Evolutionary conservation across 2,797 vertebrate genomes (phyloP).

Genomic region (Pseudomugil tenellus): DNA sequence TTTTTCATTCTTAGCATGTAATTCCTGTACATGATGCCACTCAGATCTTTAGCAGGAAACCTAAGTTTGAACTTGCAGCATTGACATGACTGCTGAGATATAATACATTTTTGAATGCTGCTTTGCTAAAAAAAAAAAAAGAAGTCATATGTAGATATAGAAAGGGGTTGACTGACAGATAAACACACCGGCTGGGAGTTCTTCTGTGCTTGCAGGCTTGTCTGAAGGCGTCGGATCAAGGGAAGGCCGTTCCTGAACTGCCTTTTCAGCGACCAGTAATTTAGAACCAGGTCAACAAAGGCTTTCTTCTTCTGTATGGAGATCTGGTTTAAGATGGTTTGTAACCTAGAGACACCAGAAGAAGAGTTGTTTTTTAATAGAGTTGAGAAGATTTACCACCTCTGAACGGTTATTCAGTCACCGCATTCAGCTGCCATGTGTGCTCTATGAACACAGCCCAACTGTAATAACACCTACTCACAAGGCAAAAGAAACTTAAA

Average conservation of each 20-base stretch:
- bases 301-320: slow-evolving; percentile 95
- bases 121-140: not conserved
- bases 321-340: slow-evolving; percentile 96
- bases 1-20: not conserved
- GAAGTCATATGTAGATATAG: not conserved
- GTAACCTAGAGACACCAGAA: slow-evolving; percentile 83
- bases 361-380: not conserved
- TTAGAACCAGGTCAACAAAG: slow-evolving; percentile 93
- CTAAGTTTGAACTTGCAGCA: too few relatives aligned
- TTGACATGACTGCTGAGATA: too few relatives aligned
- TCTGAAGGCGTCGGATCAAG: slow-evolving; percentile 92
- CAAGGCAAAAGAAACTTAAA: not conserved
- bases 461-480: not conserved
- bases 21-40: not conserved
- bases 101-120: not conserved
- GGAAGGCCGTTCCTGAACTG: slow-evolving; percentile 94
- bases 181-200: slow-evolving; percentile 90
- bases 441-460: not conserved
- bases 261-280: slow-evolving; percentile 96
- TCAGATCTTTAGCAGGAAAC: not conserved
- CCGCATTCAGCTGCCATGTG: not conserved
- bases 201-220: slow-evolving; percentile 91
- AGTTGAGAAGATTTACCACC: not conserved
- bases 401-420: not conserved
- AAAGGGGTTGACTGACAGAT: slow-evolving; percentile 57